A percentile compares a stretch with the other conserved stretches of the same genome.
Conservation (phyloP, 2,113 vertebrate species). For the Hemicordylus capensis region DNA sequence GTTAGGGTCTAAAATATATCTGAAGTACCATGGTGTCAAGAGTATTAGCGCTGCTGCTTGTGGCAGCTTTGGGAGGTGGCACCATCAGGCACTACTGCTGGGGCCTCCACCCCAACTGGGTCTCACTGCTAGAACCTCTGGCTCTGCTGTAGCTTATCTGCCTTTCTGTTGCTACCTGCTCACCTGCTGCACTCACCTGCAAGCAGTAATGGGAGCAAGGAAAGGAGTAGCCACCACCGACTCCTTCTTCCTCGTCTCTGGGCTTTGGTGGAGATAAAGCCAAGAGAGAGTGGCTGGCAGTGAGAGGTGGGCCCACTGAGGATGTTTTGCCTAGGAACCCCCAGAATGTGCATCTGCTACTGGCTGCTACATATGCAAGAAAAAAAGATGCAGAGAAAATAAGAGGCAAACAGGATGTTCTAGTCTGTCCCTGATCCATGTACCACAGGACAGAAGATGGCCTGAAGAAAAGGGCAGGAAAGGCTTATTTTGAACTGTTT, state of each 20-base stretch:
- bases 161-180: background rate
- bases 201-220: background rate
- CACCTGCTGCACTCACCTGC: background rate
- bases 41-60: background rate
- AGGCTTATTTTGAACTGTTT: background rate
- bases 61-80: too few species aligned
- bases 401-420: rapidly evolving
- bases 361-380: background rate
- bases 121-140: background rate
- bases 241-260: background rate
- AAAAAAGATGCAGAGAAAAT: background rate
- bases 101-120: too few species aligned
- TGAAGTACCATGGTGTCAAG: background rate
- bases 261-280: background rate
- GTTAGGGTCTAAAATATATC: background rate
- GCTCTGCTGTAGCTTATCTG: background rate
- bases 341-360: background rate
- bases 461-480: background rate
- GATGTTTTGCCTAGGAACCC: background rate
- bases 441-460: background rate
- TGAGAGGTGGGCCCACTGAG: background rate
- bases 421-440: background rate
- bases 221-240: background rate
- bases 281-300: background rate
- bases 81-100: too few species aligned